Conservation (phyloP, 1,140 invertebrate genomes). For the Pseudoatta argentina region DNA sequence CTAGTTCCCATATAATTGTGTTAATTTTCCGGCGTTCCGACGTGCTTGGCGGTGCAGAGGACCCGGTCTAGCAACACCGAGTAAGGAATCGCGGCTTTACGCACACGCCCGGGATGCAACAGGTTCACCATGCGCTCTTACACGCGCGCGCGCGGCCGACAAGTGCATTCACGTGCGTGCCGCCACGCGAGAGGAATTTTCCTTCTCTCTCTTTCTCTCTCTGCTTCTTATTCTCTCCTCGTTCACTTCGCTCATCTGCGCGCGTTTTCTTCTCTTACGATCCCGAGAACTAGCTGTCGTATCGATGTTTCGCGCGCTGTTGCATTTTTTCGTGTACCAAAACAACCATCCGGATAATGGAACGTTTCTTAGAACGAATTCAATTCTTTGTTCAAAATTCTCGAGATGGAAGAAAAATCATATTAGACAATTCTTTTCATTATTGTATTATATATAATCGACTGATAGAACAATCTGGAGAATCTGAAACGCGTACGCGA, state of each 20-base stretch:
- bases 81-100: neutral
- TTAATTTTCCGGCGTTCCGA: constrained; percentile 17
- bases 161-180: constrained; percentile 59
- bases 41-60: neutral
- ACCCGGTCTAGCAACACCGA: neutral
- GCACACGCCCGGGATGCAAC: constrained; percentile 36
- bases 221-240: neutral
- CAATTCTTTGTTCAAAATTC: neutral
- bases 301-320: constrained; percentile 58
- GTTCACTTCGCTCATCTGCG: constrained; percentile 1
- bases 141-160: constrained; percentile 24
- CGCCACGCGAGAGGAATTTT: constrained; percentile 44
- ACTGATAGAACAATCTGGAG: neutral
- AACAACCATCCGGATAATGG: constrained; percentile 14
- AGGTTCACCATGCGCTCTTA: constrained; percentile 55
- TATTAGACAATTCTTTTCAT: neutral
- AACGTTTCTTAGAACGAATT: no score
- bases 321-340: constrained; percentile 48
- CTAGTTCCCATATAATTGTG: constrained; percentile 20
- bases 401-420: constrained; percentile 17
- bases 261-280: constrained; percentile 38
- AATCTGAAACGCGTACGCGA: neutral
- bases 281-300: constrained; percentile 67
- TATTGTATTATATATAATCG: no score
- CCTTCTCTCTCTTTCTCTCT: constrained; percentile 22